These are phyloP conservation scores for Wasmannia auropunctata DNA, from an alignment of 1,140 invertebrate species.

Conservation along the genomic window DNA sequence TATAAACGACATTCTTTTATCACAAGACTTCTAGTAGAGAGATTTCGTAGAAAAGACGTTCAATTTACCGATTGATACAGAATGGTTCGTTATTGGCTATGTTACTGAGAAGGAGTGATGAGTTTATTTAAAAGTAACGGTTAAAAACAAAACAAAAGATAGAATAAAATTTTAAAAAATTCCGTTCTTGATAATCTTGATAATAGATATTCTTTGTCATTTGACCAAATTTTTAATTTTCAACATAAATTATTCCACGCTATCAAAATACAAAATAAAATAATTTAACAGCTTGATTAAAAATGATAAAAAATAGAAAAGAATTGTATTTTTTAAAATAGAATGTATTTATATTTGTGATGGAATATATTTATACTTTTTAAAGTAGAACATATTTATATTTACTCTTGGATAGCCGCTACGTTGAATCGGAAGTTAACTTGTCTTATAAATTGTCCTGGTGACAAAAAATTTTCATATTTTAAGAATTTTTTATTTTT, in stretches of 20 bases:
- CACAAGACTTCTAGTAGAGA: constrained; percentile 15
- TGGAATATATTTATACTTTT: too few relatives aligned
- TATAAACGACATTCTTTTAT: constrained; percentile 45
- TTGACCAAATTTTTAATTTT: background rate
- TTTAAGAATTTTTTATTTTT: too few relatives aligned
- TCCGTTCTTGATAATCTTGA: background rate
- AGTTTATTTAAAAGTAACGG: background rate
- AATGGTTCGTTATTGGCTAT: background rate
- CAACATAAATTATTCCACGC: background rate
- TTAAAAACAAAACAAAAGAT: background rate
- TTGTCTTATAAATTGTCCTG: background rate
- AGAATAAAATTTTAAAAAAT: background rate
- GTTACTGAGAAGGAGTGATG: background rate
- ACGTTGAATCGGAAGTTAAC: background rate
- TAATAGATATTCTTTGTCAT: background rate
- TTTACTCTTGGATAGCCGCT: background rate
- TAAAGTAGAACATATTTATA: background rate
- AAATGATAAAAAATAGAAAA: background rate
- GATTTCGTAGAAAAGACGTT: background rate
- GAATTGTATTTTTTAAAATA: background rate
- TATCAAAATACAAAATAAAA: background rate
- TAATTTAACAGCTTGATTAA: background rate
- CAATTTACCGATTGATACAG: constrained; percentile 8
- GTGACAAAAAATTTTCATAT: background rate
- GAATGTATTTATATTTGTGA: background rate